These are phyloP conservation scores for Semotilus atromaculatus DNA, from an alignment of 2,797 vertebrate species.

Conservation along the genomic window DNA sequence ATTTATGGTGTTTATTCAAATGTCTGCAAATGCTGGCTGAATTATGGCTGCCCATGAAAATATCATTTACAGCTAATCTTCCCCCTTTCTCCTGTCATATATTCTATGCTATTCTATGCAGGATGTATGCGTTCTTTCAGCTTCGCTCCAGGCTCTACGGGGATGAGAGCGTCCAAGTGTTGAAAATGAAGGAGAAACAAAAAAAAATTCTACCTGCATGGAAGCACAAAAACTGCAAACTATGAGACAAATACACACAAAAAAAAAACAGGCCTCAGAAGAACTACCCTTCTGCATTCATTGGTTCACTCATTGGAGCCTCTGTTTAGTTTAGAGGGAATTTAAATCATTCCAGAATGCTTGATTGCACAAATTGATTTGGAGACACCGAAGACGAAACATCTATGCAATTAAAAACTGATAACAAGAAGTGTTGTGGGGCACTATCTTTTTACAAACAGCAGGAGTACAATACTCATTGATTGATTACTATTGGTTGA, in stretches of 20 bases:
- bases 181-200: constrained; percentile 39
- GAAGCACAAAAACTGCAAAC: not conserved
- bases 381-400: constrained; percentile 59
- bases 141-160: constrained; percentile 32
- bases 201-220: not conserved
- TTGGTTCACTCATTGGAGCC: not conserved
- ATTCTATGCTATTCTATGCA: constrained; percentile 35
- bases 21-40: constrained; percentile 58
- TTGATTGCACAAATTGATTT: constrained; percentile 66
- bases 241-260: not conserved
- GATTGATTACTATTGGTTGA: constrained; percentile 13
- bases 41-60: constrained; percentile 60
- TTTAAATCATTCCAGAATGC: constrained; percentile 22
- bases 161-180: constrained; percentile 5
- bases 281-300: not conserved
- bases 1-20: constrained; percentile 66
- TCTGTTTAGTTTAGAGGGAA: not conserved
- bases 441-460: constrained; percentile 32
- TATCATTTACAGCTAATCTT: constrained; percentile 65
- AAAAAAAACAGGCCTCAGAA: not conserved
- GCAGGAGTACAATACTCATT: not conserved
- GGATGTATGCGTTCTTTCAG: constrained; percentile 51
- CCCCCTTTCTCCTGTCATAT: constrained; percentile 51
- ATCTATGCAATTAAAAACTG: constrained; percentile 63
- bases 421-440: constrained; percentile 54